Base-by-base conservation (phyloP, 2,888 invertebrate species). In the Drosophila seclusa region DNA sequence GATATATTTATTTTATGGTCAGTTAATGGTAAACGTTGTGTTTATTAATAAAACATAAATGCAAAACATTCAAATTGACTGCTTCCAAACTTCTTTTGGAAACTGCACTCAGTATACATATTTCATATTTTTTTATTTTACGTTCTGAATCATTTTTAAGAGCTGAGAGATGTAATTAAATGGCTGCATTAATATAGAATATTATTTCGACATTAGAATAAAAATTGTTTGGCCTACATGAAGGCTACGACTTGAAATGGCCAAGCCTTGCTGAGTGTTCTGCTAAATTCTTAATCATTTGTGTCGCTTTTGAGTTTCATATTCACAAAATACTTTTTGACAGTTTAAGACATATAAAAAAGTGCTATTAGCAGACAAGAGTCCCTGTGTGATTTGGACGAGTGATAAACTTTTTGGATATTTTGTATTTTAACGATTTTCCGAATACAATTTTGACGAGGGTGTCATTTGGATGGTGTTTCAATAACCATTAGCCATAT, bases 1-100 rank as follows among this genome's bases (percentile, higher is more conserved):
- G 61, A 40, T 10, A 63, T 68, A 32, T 59, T 62, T 21, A 65
- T 50, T 65, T 76, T 42, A 50, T 74, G 34, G 24, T 38, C 32
- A 32, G 60, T 36, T 64, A 67, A 40, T 49, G 45, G 40, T 13
- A 55, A 60, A 63, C 48, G 34, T 58, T 45, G 27, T 59, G 38
- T 27, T 78, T 66, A 70, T 73, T 62, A 50, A 79, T 61, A 66
- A 59, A 62, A 38, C 21, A 69, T 34, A 40, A 34, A 21, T 32
- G 24, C 45, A 16, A 34, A 27, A 3, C 11, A 16, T 13, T 3
- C 16, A 45, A 45, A 34, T 7, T 27, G 27, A 49, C 7, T 11
- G 21, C 31, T 10, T 1, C 6, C 21, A 1, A 32, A 18, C 5
- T 27, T 6, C 24, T 34, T 34, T 29, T 13, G 10, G 13, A 8